Base-by-base conservation (phyloP, 2,797 vertebrate genomes). In the Agapornis canus region DNA sequence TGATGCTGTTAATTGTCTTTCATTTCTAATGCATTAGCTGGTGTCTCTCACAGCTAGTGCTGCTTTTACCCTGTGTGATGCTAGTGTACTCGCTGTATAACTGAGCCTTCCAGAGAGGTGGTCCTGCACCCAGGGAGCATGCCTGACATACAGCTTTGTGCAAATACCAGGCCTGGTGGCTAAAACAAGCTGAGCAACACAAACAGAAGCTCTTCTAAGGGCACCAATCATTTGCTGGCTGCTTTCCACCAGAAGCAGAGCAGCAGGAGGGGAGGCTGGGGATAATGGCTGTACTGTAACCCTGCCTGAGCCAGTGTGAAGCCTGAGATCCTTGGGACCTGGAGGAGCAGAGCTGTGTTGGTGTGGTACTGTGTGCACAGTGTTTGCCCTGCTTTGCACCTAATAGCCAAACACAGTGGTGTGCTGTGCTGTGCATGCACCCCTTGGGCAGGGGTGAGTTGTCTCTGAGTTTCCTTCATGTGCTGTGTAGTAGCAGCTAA, bases 331-430 rank as follows among this genome's bases (percentile, higher is more conserved):
- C 17, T 0, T 0, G 2, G 48, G 31, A 66, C 7, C n/a, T 79
- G 68, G 31, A 63, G 31, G 16, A 89, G 43, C 37, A 80, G 75
- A 70, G 35, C n/a, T 59, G 31, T 69, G 47, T 23, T 6, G 4
- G 15, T 68, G 49, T 0, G 0, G 6, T 66, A 40, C 40, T 68
- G 2, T 2, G 17, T 5, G 4, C 40, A 5, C 0, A 0, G 27
- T 26, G 39, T 60, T 87, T 59, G 56, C 27, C 10, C 35, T 63
- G 42, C 43, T 80, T 60, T 75, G 43, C 86, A 78, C 22, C 49
- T 76, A 2, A 32, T 1, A 72, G 57, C 71, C 73, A 59, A 35
- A 42, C 54, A 9, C 1, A 5, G 26, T 20, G 39, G 2, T 47
- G 57, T 29, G 80, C n/a, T 32, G n/a, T 18, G 32, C 63, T 40